A percentile compares a stretch with the other conserved stretches of the same genome.
phyloP scores from a whole-genome alignment of 2,113 vertebrate genomes.

The Xiphias gladius region DNA sequence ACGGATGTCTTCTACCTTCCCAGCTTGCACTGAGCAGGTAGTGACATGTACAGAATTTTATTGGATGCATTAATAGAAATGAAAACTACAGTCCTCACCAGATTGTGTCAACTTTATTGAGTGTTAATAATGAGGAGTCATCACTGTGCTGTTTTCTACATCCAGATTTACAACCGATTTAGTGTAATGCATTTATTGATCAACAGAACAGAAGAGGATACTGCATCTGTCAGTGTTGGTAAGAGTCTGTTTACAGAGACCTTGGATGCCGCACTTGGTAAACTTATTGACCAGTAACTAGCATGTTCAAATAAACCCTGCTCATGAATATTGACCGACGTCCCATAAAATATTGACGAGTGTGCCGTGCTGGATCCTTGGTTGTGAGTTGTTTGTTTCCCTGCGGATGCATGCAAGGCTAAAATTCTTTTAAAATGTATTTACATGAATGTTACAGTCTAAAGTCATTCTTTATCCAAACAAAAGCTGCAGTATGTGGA shows the following conservation, averaged over 20 bases:
- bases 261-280: conserved; percentile 59
- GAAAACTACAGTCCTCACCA: conserved; percentile 19
- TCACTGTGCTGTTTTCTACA: conserved; percentile 41
- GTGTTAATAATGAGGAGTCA: conserved; percentile 25
- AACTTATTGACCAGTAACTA: conserved; percentile 68
- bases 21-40: conserved; percentile 36
- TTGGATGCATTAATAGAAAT: conserved; percentile 34
- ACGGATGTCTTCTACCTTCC: conserved; percentile 33
- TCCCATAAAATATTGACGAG: conserved; percentile 55
- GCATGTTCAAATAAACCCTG: conserved; percentile 62
- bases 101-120: conserved; percentile 18
- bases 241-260: conserved; percentile 49
- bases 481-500: background rate
- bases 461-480: background rate
- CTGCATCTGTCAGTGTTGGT: conserved; percentile 25
- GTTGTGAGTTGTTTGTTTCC: conserved; percentile 21
- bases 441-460: background rate
- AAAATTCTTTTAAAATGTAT: conserved; percentile 3
- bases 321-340: conserved; percentile 64
- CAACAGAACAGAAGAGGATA: conserved; percentile 33
- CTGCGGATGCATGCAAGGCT: background rate
- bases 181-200: conserved; percentile 52
- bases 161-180: conserved; percentile 26
- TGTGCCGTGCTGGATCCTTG: conserved; percentile 32
- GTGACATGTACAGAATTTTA: conserved; percentile 40